Evolutionary conservation across 1,140 invertebrate species (phyloP).

Genomic region (Eufriesea mexicana): DNA sequence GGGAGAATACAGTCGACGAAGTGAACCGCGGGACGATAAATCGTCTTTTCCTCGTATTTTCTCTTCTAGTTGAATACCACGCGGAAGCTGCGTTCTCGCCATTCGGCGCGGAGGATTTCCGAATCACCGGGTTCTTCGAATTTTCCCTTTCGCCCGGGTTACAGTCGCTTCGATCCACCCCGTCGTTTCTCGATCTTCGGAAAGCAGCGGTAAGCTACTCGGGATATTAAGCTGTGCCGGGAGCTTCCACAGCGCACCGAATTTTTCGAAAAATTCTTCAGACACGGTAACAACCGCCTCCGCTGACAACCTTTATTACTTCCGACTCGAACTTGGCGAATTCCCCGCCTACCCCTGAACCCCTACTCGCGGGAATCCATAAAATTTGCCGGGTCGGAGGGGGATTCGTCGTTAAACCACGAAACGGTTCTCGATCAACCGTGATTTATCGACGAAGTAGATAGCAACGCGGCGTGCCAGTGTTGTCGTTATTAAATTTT

Average conservation of each 20-base stretch:
- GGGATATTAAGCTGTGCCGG: not conserved
- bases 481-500: constrained; percentile 35
- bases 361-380: not conserved
- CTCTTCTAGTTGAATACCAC: not conserved
- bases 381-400: not conserved
- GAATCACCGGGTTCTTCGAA: not conserved
- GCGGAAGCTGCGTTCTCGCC: not conserved
- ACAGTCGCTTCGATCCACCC: not conserved
- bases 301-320: not conserved
- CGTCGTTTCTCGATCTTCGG: not conserved
- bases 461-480: not conserved
- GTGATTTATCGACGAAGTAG: constrained; percentile 9
- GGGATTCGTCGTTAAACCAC: not conserved
- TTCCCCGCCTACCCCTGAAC: too few relatives aligned
- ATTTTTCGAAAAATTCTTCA: not conserved
- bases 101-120: not conserved
- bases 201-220: not conserved
- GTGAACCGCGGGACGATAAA: not conserved
- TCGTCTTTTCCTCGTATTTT: not conserved
- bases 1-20: not conserved
- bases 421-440: not conserved
- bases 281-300: not conserved
- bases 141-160: constrained; percentile 11
- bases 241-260: not conserved
- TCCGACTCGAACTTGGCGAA: not conserved